A percentile compares a stretch with the other conserved stretches of the same genome.
phyloP scores from a whole-genome alignment of 2,113 vertebrate genomes.

The Anas platyrhynchos region DNA sequence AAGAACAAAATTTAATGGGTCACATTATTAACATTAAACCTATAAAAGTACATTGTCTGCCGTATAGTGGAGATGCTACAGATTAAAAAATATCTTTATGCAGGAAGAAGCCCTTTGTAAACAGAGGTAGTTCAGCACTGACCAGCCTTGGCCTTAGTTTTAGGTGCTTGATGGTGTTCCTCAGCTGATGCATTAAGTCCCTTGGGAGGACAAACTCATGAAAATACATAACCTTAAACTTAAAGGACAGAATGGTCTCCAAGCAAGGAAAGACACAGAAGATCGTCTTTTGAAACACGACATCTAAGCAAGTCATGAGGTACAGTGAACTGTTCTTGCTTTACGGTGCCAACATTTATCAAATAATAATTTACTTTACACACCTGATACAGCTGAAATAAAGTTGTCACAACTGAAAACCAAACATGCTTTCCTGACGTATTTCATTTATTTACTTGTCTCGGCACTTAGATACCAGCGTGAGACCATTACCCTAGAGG shows the following conservation, averaged over 20 bases:
- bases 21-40: not conserved
- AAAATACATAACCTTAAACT: not conserved
- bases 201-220: not conserved
- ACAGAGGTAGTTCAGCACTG: not conserved
- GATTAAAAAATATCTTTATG: not conserved
- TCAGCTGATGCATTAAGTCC: not conserved
- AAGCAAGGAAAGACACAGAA: not conserved
- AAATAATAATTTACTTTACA: not conserved
- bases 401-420: not conserved
- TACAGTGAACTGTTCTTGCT: not conserved
- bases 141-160: not conserved
- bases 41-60: not conserved
- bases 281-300: not conserved
- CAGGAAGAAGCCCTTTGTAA: not conserved
- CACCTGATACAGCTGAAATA: not conserved
- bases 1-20: not conserved
- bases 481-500: not conserved
- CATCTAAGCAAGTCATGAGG: not conserved
- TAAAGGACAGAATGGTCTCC: not conserved
- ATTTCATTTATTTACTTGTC: not conserved
- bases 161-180: not conserved
- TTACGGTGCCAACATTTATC: not conserved
- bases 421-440: not conserved
- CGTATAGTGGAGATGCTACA: not conserved
- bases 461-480: not conserved